Percentiles rank a stretch among this genome's conserved stretches.
phyloP scores from a whole-genome alignment of 2,888 invertebrate species.

The Lissocephala sabroskyi region DNA sequence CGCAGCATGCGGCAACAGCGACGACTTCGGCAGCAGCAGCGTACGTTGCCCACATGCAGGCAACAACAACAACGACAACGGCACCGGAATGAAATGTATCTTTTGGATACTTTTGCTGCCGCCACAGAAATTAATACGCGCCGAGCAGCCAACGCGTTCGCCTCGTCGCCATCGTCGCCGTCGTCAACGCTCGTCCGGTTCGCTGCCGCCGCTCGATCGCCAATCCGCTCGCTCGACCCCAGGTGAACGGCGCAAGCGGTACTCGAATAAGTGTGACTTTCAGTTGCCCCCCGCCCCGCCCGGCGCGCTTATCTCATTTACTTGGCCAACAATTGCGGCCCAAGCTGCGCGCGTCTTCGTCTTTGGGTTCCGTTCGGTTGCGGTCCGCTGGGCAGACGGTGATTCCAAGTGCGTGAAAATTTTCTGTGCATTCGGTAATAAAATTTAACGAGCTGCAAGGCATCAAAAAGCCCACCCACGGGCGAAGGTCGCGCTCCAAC shows the following conservation, averaged over 20 bases:
- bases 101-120: conserved; percentile 48
- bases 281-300: not conserved
- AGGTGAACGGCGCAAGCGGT: too few relatives aligned
- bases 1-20: conserved; percentile 14
- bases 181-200: conserved; percentile 1
- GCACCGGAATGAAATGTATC: conserved; percentile 35
- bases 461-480: too few relatives aligned
- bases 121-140: conserved; percentile 67
- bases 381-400: not conserved
- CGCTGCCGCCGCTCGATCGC: conserved; percentile 11
- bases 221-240: not conserved
- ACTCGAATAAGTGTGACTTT: too few relatives aligned
- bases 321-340: conserved; percentile 19
- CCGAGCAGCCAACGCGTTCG: conserved; percentile 42
- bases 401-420: conserved; percentile 13
- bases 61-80: not conserved
- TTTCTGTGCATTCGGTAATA: too few relatives aligned
- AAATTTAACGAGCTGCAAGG: too few relatives aligned
- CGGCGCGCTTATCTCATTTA: conserved; percentile 6
- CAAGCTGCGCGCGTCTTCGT: conserved; percentile 15
- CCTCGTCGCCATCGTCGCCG: not conserved
- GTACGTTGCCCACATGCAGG: conserved; percentile 39
- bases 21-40: conserved; percentile 25
- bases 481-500: too few relatives aligned
- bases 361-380: too few relatives aligned